A percentile compares a stretch with the other conserved stretches of the same genome.
phyloP scores from a whole-genome alignment of 2,797 vertebrate species.

The Anguilla pacifica region DNA sequence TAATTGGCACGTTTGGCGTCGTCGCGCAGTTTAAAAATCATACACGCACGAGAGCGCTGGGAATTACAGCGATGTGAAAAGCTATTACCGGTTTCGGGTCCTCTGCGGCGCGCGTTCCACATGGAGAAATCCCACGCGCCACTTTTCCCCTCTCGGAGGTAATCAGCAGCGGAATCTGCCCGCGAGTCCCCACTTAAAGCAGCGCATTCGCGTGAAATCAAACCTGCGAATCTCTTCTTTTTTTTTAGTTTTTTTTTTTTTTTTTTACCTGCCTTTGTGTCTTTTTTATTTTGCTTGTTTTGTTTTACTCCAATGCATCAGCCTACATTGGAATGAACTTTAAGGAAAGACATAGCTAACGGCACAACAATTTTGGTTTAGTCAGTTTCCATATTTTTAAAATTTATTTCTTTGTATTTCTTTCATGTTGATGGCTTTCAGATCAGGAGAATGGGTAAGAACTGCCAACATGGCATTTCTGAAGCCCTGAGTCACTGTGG shows the following conservation, averaged over 20 bases:
- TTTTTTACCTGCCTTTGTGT: background rate
- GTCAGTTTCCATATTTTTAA: background rate
- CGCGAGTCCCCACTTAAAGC: background rate
- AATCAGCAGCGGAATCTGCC: conserved; percentile 25
- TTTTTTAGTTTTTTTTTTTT: too few species aligned
- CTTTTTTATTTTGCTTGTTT: background rate
- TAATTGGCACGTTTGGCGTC: background rate
- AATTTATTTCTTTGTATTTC: background rate
- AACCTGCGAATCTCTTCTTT: background rate
- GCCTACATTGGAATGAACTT: background rate
- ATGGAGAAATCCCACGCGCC: background rate
- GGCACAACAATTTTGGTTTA: background rate
- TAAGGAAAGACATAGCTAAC: background rate
- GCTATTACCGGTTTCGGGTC: background rate
- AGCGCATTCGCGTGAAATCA: background rate
- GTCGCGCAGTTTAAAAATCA: background rate
- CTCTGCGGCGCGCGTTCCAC: background rate
- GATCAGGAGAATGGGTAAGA: conserved; percentile 4
- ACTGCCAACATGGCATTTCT: background rate
- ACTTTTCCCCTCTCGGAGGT: background rate
- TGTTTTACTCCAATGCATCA: background rate
- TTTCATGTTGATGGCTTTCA: background rate
- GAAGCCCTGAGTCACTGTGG: background rate
- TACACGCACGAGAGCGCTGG: background rate
- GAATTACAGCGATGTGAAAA: conserved; percentile 1